Conservation (phyloP, 2,113 vertebrate genomes). For the Crotalus horridus region DNA sequence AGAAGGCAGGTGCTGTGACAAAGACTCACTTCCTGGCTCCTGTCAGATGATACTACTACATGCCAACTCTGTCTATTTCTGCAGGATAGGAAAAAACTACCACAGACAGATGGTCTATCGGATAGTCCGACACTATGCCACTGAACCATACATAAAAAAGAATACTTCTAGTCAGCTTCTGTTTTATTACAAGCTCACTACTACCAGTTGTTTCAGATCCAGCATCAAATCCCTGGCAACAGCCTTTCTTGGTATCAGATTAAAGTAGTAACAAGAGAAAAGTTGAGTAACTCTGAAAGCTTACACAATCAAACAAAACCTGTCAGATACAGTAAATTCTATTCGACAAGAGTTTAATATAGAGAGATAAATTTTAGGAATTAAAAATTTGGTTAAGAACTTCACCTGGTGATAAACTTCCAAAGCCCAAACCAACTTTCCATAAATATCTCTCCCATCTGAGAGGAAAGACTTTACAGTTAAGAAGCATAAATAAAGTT, state of each 20-base stretch:
- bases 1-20: background rate
- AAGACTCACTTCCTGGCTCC: background rate
- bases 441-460: background rate
- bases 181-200: conserved; percentile 64
- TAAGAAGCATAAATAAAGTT: no score
- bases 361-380: conserved; percentile 3
- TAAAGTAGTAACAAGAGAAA: conserved; percentile 74
- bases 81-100: background rate
- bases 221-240: conserved; percentile 73
- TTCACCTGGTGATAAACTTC: conserved; percentile 24
- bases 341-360: background rate
- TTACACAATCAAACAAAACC: conserved; percentile 52
- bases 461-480: background rate
- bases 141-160: conserved; percentile 23
- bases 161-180: conserved; percentile 54
- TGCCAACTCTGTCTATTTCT: background rate
- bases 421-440: rapidly evolving
- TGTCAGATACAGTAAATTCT: conserved; percentile 39
- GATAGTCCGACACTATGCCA: background rate
- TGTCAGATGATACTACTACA: background rate
- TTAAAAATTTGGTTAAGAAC: conserved; percentile 8
- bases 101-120: background rate
- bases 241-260: conserved; percentile 68
- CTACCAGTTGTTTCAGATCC: conserved; percentile 68
- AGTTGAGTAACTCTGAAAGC: conserved; percentile 72